phyloP scores from a whole-genome alignment of 1,140 invertebrate genomes.

The Scaptomyza hsui region DNA sequence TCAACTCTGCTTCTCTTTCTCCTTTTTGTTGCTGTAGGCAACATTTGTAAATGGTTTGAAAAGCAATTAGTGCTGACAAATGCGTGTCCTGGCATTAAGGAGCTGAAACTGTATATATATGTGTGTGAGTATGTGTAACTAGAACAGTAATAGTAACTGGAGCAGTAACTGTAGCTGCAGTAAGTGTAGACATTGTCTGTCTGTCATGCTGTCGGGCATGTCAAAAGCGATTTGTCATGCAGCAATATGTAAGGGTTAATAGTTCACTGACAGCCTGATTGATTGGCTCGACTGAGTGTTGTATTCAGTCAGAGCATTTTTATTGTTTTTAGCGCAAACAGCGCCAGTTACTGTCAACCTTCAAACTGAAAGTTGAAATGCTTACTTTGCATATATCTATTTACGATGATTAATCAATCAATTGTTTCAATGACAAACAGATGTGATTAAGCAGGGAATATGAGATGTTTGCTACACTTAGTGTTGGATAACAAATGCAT shows the following conservation, averaged over 20 bases:
- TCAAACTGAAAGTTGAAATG: constrained; percentile 1
- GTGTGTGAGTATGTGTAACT: constrained; percentile 32
- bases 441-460: background rate
- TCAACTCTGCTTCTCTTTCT: background rate
- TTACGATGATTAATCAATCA: constrained; percentile 29
- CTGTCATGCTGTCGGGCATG: constrained; percentile 44
- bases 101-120: constrained; percentile 8
- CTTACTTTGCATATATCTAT: background rate
- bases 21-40: constrained; percentile 2
- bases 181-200: constrained; percentile 36
- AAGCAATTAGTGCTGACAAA: constrained; percentile 75
- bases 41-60: constrained; percentile 53
- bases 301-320: background rate
- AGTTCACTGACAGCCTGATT: constrained; percentile 45
- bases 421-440: background rate
- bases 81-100: constrained; percentile 50
- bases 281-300: constrained; percentile 27
- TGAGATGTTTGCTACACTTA: background rate
- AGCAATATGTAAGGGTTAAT: constrained; percentile 53
- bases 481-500: background rate
- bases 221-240: constrained; percentile 50
- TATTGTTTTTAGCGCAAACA: constrained; percentile 17
- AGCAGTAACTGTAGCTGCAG: constrained; percentile 31
- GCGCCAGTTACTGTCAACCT: constrained; percentile 13
- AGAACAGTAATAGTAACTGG: constrained; percentile 6